Evolutionary conservation across 2,113 vertebrate species (phyloP).

Genomic region (Cheirogaleus medius): DNA sequence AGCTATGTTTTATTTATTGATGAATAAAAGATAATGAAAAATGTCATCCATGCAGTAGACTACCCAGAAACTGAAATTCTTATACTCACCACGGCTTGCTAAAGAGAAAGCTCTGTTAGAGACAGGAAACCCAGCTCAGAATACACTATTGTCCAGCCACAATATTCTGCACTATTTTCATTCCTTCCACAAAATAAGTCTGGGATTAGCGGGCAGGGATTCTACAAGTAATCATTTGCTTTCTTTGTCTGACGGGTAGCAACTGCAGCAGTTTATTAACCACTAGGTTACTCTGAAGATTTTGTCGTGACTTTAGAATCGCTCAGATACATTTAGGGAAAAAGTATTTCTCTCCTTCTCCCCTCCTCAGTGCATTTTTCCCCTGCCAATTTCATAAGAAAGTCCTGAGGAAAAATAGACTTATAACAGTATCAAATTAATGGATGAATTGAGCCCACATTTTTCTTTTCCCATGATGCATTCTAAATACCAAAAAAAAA

Average conservation of each 20-base stretch:
- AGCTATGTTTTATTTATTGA: constrained; percentile 24
- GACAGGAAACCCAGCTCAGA: constrained; percentile 77
- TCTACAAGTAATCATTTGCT: constrained; percentile 74
- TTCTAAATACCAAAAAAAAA: constrained; percentile 46
- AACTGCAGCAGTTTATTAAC: constrained; percentile 70
- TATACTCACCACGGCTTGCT: constrained; percentile 63
- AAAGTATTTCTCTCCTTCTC: constrained; percentile 61
- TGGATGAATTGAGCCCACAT: constrained; percentile 61
- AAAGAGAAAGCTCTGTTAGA: constrained; percentile 79
- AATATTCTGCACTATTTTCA: constrained; percentile 82
- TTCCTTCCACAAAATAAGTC: constrained; percentile 68
- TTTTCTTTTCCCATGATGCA: constrained; percentile 70
- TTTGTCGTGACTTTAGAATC: constrained; percentile 64
- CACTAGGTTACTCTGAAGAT: constrained; percentile 63
- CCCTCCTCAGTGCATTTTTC: constrained; percentile 5
- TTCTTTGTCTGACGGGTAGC: constrained; percentile 74
- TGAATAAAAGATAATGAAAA: constrained; percentile 20
- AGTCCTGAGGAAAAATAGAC: constrained; percentile 63
- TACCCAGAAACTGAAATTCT: constrained; percentile 58
- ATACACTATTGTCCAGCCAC: constrained; percentile 73
- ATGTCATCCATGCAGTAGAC: background rate
- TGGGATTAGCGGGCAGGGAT: constrained; percentile 59
- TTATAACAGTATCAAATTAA: constrained; percentile 69
- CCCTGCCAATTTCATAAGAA: constrained; percentile 53
- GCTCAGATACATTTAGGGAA: constrained; percentile 14